These are phyloP conservation scores for Hyalella azteca DNA, from an alignment of 2,888 invertebrate species.

Conservation along the genomic window DNA sequence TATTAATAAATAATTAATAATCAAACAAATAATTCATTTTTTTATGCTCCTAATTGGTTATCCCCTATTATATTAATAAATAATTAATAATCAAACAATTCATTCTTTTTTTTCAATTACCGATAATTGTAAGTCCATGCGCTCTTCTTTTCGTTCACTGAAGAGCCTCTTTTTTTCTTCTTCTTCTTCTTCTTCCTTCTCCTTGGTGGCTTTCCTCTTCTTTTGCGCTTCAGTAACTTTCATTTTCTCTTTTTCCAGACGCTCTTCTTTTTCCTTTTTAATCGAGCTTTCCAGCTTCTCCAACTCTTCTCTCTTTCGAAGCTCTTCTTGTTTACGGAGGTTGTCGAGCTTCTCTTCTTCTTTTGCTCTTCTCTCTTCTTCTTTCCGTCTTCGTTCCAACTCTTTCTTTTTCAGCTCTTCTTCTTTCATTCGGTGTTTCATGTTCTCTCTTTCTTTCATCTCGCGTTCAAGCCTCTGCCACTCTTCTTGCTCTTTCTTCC, in stretches of 20 bases:
- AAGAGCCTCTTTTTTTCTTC: background rate
- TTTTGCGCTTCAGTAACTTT: background rate
- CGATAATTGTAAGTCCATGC: background rate
- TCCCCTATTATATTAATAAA: too few relatives aligned
- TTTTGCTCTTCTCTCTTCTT: conserved; percentile 22
- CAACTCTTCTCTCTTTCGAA: conserved; percentile 4
- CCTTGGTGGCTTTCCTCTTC: background rate
- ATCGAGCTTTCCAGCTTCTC: background rate
- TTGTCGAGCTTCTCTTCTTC: conserved; percentile 35
- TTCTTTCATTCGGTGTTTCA: background rate
- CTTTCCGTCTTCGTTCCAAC: background rate
- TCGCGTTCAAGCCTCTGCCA: background rate
- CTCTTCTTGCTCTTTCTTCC: conserved; percentile 27
- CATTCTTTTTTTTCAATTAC: too few relatives aligned
- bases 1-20: too few relatives aligned
- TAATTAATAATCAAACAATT: too few relatives aligned
- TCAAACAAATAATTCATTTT: too few relatives aligned
- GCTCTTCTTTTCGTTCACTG: background rate
- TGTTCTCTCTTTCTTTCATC: conserved; percentile 10
- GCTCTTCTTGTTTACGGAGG: conserved; percentile 10
- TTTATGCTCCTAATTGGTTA: too few relatives aligned
- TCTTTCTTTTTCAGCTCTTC: conserved; percentile 22
- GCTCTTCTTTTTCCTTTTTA: background rate
- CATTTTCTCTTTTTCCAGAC: background rate
- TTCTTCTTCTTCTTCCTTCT: background rate